Evolutionary conservation across 30 jellyfish, hydroid and myxozoan species (phyloP), one percentile per base, ranked within the genome.

Genomic region (Turritopsis rubra): DNA sequence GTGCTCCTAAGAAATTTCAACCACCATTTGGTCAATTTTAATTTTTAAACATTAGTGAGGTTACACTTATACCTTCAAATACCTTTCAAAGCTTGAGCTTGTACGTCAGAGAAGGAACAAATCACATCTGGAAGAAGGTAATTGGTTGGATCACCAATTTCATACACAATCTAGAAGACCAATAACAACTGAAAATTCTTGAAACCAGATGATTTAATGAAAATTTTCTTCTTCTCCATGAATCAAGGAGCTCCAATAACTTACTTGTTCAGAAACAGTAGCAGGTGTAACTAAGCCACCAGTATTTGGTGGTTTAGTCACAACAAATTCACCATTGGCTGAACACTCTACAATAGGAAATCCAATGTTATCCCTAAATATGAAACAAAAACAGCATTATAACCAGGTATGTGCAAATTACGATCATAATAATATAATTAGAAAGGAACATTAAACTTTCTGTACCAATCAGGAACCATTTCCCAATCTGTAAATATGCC

Each of bases 401-500:
- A 16, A 54, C 72, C 72, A 16, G 72, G n/a, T 18, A 54, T 54
- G 72, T 16, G n/a, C n/a, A 54, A 18, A n/a, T 54, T n/a, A 54
- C 72, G n/a, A 54, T 16, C n/a, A 54, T 54, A 16, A 41, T 41
- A 3, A 13, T 41, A 41, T 41, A 5, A 41, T 3, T 41, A 41
- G 60, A 41, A 41, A 41, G 13, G 13, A 41, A 3, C 60, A 3
- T 41, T 3, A 41, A 41, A 5, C 13, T 41, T 13, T 5, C 9
- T 13, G 16, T 85, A 87, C 97, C 97, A 90, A 52, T 84, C 92
- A 54, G 92, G 96, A 23, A 90, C 97, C 85, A 82, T 82, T 68
- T 90, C 95, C 97, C 97, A 90, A 72, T 85, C 97, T 18, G 97
- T 87, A 82, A 86, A 90, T 23, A 90, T 90, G 22, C 97, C 97